Evolutionary conservation across 2,113 vertebrate genomes (phyloP).

Genomic region (Mellivora capensis): DNA sequence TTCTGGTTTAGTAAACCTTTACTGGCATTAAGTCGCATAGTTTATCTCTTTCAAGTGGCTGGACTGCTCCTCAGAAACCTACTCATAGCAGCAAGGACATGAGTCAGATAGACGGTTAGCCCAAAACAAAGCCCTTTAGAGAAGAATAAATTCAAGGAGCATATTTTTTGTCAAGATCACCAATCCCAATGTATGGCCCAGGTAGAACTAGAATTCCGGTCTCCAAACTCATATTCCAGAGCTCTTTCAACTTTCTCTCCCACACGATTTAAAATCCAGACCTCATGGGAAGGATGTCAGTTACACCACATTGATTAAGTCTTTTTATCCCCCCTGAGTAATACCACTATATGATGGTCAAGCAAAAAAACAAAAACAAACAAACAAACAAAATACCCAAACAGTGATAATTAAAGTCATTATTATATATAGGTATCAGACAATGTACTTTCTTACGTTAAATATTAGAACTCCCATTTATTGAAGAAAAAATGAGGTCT

Average conservation of each 20-base stretch:
- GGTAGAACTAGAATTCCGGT: not conserved
- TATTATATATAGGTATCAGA: not conserved
- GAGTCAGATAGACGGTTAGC: not conserved
- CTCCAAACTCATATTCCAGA: not conserved
- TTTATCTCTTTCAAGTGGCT: not conserved
- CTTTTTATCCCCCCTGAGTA: not conserved
- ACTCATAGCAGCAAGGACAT: not conserved
- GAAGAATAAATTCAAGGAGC: not conserved
- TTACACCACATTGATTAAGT: accelerated
- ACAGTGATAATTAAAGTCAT: not conserved
- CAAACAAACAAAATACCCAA: not conserved
- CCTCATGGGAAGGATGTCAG: not conserved
- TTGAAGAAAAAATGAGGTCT: not conserved
- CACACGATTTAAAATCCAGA: not conserved
- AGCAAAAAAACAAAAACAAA: not conserved
- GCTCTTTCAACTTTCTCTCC: too few species aligned
- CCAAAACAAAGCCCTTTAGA: not conserved
- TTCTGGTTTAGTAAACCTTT: slow-evolving; percentile 41
- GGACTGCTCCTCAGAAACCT: not conserved
- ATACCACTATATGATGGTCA: not conserved
- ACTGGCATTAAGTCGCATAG: slow-evolving; percentile 21
- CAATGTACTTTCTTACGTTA: not conserved
- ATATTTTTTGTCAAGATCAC: not conserved
- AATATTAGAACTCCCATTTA: not conserved
- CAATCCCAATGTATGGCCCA: not conserved